A percentile compares a stretch with the other conserved stretches of the same genome.
These are phyloP conservation scores for Leptinotarsa defecta DNA, from an alignment of 1,140 invertebrate species.

Conservation along the genomic window DNA sequence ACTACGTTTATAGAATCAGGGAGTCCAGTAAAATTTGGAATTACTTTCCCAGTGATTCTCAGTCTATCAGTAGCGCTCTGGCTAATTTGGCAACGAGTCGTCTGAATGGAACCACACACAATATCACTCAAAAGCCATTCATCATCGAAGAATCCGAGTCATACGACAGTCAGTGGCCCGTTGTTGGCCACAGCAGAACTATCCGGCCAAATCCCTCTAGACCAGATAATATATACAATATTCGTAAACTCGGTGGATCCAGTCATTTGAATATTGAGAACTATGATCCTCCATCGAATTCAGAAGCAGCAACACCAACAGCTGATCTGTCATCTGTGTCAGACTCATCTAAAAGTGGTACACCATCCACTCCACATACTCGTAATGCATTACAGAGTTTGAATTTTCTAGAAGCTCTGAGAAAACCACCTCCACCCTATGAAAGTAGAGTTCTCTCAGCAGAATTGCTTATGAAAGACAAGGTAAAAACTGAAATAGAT, in stretches of 20 bases:
- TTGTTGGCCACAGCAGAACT: not conserved
- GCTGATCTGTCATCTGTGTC: not conserved
- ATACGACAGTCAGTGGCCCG: not conserved
- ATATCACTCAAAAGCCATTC: not conserved
- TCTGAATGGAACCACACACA: not conserved
- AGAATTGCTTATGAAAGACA: not conserved
- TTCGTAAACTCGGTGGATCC: not conserved
- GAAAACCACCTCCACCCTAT: not conserved
- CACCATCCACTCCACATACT: not conserved
- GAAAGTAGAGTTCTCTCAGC: not conserved
- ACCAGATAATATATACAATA: not conserved
- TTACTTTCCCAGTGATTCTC: not conserved
- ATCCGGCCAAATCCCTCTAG: not conserved
- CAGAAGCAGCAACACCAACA: no score
- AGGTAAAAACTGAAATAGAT: not conserved
- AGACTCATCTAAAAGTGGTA: not conserved
- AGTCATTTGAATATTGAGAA: not conserved
- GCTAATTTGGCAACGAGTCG: not conserved
- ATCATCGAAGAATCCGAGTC: not conserved
- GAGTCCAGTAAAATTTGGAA: not conserved
- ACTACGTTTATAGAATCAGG: not conserved
- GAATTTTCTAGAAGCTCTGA: conserved; percentile 5
- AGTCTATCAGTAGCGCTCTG: not conserved
- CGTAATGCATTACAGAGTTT: not conserved
- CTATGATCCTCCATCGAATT: not conserved